A percentile compares a stretch with the other conserved stretches of the same genome.
Evolutionary conservation across 2,888 invertebrate genomes (phyloP).

Genomic region (Caradrina kadenii): DNA sequence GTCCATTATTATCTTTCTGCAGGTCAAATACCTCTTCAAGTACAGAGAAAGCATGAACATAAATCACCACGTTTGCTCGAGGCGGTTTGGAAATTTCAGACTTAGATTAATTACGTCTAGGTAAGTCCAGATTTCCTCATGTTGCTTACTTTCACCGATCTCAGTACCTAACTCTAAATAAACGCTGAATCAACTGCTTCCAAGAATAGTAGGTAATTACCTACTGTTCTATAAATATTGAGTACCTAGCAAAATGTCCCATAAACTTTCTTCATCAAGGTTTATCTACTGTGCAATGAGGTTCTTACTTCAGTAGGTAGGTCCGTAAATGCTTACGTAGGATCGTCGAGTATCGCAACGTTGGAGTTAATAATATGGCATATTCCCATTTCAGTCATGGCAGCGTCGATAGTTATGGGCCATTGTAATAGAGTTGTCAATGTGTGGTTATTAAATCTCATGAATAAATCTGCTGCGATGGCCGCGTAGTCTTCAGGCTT

Average conservation of each 20-base stretch:
- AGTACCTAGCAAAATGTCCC: neutral
- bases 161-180: too few species aligned
- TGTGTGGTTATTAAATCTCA: slow-evolving; percentile 69
- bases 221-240: neutral
- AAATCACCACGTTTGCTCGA: too few species aligned
- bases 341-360: slow-evolving; percentile 90
- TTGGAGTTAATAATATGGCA: slow-evolving; percentile 93
- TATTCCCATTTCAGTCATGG: slow-evolving; percentile 93
- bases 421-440: slow-evolving; percentile 76
- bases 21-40: too few species aligned
- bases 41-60: too few species aligned
- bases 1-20: too few species aligned
- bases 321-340: slow-evolving; percentile 81
- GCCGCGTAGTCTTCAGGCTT: slow-evolving; percentile 77
- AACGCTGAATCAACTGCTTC: neutral
- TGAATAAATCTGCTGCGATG: slow-evolving; percentile 75
- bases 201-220: slow-evolving; percentile 2
- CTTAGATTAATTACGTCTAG: too few species aligned
- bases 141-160: too few species aligned
- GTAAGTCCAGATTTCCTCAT: too few species aligned
- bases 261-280: neutral
- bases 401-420: slow-evolving; percentile 87
- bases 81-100: too few species aligned
- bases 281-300: slow-evolving; percentile 16
- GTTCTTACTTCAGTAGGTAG: neutral